Evolutionary conservation across 2,888 invertebrate species (phyloP).

Genomic region (Caenorhabditis wallacei): DNA sequence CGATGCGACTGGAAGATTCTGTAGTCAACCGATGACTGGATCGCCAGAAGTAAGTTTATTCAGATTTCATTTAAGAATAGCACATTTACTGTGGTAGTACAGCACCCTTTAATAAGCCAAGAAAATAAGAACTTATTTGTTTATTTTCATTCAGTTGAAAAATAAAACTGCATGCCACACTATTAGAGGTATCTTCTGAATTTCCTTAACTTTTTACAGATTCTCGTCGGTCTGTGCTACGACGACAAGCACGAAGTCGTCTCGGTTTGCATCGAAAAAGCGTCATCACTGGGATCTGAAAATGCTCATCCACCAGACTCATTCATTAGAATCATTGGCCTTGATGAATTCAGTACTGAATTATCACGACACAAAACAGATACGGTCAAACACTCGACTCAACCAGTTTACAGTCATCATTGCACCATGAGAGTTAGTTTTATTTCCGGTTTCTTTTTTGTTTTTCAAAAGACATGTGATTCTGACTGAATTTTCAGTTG

Average conservation of each 20-base stretch:
- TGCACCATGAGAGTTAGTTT: constrained; percentile 73
- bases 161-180: too few relatives aligned
- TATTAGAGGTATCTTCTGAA: too few relatives aligned
- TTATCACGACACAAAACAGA: constrained; percentile 75
- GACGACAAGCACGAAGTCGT: constrained; percentile 71
- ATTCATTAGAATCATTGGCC: constrained; percentile 73
- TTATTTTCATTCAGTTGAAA: too few relatives aligned
- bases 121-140: too few relatives aligned
- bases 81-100: too few relatives aligned
- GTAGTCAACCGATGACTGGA: constrained; percentile 76
- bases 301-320: constrained; percentile 72
- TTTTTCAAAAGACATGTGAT: constrained; percentile 24
- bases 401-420: constrained; percentile 74
- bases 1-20: constrained; percentile 77
- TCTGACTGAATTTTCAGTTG: constrained; percentile 2
- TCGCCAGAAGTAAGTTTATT: constrained; percentile 70
- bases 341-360: constrained; percentile 75
- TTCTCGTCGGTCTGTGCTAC: constrained; percentile 75
- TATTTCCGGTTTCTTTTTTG: neutral
- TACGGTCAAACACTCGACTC: constrained; percentile 71
- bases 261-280: constrained; percentile 75
- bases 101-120: too few relatives aligned
- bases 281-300: constrained; percentile 58
- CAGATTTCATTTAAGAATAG: neutral
- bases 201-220: constrained; percentile 43